These are phyloP conservation scores for Atlantisia rogersi DNA, from an alignment of 2,113 vertebrate genomes.

Conservation along the genomic window DNA sequence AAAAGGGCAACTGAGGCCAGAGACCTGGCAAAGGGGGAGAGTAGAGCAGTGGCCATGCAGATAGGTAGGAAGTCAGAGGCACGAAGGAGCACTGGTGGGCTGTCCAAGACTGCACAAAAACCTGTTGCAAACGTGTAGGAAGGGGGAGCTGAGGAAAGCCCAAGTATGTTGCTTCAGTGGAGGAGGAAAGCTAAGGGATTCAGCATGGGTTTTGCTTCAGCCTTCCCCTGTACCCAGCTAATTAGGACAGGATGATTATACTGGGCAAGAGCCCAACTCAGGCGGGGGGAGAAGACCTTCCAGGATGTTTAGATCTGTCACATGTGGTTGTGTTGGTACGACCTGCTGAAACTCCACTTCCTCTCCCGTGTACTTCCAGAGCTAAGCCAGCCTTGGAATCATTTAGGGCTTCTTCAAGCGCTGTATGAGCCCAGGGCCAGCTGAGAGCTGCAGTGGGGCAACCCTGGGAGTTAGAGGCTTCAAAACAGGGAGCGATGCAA, in stretches of 20 bases:
- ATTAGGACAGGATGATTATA: not conserved
- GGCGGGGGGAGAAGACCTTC: not conserved
- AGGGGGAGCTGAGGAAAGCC: not conserved
- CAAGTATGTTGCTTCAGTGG: not conserved
- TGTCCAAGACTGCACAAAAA: not conserved
- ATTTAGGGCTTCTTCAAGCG: not conserved
- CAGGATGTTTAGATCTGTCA: not conserved
- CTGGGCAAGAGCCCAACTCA: not conserved
- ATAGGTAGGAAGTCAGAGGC: not conserved
- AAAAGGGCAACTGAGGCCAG: not conserved
- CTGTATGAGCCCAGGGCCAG: not conserved
- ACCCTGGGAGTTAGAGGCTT: not conserved
- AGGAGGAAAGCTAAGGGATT: not conserved
- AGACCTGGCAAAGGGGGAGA: not conserved
- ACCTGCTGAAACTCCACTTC: not conserved
- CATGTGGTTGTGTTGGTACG: not conserved
- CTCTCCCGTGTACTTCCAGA: not conserved
- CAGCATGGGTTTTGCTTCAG: not conserved
- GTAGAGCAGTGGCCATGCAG: fast-evolving
- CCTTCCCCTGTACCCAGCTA: not conserved
- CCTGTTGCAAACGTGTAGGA: not conserved
- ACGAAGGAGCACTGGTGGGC: fast-evolving
- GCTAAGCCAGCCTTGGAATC: not conserved
- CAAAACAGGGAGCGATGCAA: not conserved
- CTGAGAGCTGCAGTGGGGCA: not conserved